Conservation (phyloP, 2,113 vertebrate genomes). For the Cinclus cinclus region DNA sequence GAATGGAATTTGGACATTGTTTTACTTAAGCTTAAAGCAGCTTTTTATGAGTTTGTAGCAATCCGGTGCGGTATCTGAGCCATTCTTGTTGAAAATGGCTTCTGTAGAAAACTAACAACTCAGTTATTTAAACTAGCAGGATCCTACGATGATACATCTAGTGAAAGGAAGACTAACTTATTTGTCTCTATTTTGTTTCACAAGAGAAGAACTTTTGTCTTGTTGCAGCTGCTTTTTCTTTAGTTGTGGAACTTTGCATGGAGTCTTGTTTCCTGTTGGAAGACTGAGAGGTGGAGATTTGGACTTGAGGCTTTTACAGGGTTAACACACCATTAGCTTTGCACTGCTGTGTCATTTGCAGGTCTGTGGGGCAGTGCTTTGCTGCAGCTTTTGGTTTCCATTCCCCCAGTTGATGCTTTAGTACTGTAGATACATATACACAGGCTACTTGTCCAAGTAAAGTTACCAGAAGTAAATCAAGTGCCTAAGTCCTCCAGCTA, state of each 20-base stretch:
- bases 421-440: constrained; percentile 63
- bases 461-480: constrained; percentile 75
- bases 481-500: constrained; percentile 80
- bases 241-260: constrained; percentile 77
- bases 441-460: constrained; percentile 74
- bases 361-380: constrained; percentile 77
- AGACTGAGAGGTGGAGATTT: constrained; percentile 72
- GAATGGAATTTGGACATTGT: constrained; percentile 80
- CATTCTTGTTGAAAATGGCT: constrained; percentile 81
- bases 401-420: constrained; percentile 66
- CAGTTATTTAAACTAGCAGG: constrained; percentile 82
- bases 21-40: constrained; percentile 84
- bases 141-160: constrained; percentile 79
- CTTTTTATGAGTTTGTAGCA: constrained; percentile 84
- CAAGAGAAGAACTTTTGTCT: constrained; percentile 76
- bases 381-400: constrained; percentile 67
- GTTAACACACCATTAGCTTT: constrained; percentile 73
- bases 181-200: constrained; percentile 79
- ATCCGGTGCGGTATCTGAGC: constrained; percentile 81
- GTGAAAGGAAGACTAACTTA: constrained; percentile 80
- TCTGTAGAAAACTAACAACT: constrained; percentile 80
- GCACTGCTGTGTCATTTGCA: constrained; percentile 71
- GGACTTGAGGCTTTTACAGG: constrained; percentile 78
- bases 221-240: constrained; percentile 79
- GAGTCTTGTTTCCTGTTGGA: constrained; percentile 65